Conservation (phyloP, 1,140 invertebrate species). For the Radopholus similis region DNA sequence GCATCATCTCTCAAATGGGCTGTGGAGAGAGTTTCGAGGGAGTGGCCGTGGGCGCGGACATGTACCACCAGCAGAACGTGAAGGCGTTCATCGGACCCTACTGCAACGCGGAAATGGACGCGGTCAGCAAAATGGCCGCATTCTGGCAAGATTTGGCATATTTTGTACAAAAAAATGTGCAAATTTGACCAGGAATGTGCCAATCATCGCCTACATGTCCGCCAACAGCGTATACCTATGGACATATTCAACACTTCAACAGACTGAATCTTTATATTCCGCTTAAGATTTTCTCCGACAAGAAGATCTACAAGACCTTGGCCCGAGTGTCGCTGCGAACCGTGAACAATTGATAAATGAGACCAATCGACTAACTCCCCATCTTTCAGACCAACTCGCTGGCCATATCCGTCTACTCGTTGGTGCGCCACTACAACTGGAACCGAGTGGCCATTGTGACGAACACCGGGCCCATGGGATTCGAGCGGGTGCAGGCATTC, state of each 20-base stretch:
- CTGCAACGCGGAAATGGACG: slow-evolving; percentile 52
- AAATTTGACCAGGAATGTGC: slow-evolving; percentile 45
- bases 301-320: slow-evolving; percentile 52
- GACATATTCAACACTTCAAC: background rate
- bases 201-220: slow-evolving; percentile 41
- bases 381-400: background rate
- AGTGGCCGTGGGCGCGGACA: slow-evolving; percentile 56
- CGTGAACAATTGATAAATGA: too few relatives aligned
- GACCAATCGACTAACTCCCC: too few relatives aligned
- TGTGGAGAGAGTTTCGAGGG: slow-evolving; percentile 58
- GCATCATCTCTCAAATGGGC: slow-evolving; percentile 44
- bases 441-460: slow-evolving; percentile 52
- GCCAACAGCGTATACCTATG: background rate
- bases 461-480: slow-evolving; percentile 52
- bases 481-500: slow-evolving; percentile 48
- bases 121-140: slow-evolving; percentile 49
- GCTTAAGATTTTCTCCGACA: slow-evolving; percentile 52
- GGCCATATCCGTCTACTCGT: slow-evolving; percentile 33
- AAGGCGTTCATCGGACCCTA: slow-evolving; percentile 57
- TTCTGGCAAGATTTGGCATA: slow-evolving; percentile 28
- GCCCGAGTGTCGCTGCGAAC: slow-evolving; percentile 50
- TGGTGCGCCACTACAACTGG: slow-evolving; percentile 48
- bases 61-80: slow-evolving; percentile 59
- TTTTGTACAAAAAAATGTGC: background rate
- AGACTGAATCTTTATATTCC: background rate